A percentile compares a stretch with the other conserved stretches of the same genome.
Conservation (phyloP, 2,888 invertebrate genomes). For the Andrena bicolor region DNA sequence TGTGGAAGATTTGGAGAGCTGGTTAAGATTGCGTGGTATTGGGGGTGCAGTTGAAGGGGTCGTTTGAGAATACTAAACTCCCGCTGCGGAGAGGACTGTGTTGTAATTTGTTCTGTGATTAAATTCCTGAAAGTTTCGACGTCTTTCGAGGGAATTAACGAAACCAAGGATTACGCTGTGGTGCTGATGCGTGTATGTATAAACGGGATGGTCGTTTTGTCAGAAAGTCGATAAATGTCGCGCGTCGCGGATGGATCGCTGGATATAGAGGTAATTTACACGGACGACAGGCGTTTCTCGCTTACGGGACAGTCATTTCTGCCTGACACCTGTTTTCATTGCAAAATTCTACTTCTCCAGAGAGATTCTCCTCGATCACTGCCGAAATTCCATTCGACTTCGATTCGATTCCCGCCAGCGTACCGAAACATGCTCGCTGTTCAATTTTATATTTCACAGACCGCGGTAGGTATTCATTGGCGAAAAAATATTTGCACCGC, state of each 20-base stretch:
- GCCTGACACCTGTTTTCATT: neutral
- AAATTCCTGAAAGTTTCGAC: too few species aligned
- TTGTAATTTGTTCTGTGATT: too few species aligned
- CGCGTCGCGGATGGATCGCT: neutral
- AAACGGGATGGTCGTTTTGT: neutral
- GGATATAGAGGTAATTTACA: slow-evolving; percentile 42
- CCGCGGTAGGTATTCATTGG: too few species aligned
- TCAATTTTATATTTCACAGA: too few species aligned
- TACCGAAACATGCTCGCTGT: too few species aligned
- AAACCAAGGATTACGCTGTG: neutral
- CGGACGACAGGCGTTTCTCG: neutral
- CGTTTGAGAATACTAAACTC: too few species aligned
- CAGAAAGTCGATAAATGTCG: slow-evolving; percentile 9
- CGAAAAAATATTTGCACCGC: too few species aligned
- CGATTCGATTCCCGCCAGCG: neutral
- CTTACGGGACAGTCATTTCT: slow-evolving; percentile 28
- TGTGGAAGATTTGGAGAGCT: neutral
- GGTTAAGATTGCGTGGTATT: neutral
- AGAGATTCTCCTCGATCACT: neutral
- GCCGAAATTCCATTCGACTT: neutral
- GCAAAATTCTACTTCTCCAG: neutral
- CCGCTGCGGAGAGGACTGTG: too few species aligned
- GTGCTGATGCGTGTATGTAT: neutral
- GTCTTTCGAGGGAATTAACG: neutral
- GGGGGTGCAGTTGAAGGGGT: neutral